phyloP scores from a whole-genome alignment of 2,113 vertebrate genomes.

The Nicator chloris region DNA sequence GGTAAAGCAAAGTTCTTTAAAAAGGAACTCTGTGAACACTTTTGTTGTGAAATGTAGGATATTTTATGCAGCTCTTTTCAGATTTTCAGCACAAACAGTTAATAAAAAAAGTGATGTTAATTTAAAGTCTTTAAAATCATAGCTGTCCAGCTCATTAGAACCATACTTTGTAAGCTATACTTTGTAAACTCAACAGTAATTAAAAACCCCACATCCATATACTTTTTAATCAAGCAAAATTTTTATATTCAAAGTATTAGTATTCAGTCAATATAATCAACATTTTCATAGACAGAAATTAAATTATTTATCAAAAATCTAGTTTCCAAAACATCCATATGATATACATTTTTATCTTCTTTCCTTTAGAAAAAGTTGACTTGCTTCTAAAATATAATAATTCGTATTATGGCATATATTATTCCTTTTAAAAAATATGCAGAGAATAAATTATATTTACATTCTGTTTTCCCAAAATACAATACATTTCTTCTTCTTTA shows the following conservation, averaged over 20 bases:
- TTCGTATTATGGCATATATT: not conserved
- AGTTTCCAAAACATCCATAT: not conserved
- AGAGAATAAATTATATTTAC: not conserved
- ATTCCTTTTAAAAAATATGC: not conserved
- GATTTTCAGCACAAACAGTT: not conserved
- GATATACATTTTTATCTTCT: not conserved
- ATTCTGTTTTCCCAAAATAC: not conserved
- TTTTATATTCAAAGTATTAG: not conserved
- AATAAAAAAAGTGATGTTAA: not conserved
- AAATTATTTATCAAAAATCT: not conserved
- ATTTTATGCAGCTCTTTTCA: not conserved
- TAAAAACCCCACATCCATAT: fast-evolving
- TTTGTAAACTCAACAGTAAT: not conserved
- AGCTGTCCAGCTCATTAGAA: not conserved
- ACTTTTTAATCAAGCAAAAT: not conserved
- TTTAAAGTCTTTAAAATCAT: not conserved
- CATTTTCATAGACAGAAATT: not conserved
- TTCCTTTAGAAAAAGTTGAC: not conserved
- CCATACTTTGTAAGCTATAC: not conserved
- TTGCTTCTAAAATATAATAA: not conserved
- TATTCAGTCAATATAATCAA: not conserved
- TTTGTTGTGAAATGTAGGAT: not conserved
- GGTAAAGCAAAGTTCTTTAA: not conserved
- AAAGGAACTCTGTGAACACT: fast-evolving
- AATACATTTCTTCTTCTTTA: not conserved